phyloP scores from a whole-genome alignment of 2,113 vertebrate genomes.

The Etheostoma cragini region DNA sequence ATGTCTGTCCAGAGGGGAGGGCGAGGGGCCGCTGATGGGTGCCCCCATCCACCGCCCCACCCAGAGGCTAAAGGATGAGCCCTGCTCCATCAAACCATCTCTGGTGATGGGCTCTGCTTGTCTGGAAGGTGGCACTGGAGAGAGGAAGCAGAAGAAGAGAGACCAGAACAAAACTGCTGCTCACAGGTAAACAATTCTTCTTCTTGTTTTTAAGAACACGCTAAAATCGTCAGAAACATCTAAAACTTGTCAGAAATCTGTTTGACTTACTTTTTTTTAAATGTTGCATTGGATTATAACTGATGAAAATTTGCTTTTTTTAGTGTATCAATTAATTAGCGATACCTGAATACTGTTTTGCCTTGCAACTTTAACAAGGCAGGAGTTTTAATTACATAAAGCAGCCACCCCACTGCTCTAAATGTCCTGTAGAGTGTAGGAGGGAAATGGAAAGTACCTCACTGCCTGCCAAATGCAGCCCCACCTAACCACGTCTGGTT shows the following conservation, averaged over 20 bases:
- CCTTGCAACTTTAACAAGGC: not conserved
- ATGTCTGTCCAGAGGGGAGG: constrained; percentile 85
- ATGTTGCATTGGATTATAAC: not conserved
- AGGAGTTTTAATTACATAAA: constrained; percentile 12
- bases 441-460: constrained; percentile 69
- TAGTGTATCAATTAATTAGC: not conserved
- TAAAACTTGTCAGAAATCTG: not conserved
- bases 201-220: not conserved
- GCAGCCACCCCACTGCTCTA: constrained; percentile 17
- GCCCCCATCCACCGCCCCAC: constrained; percentile 80
- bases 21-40: constrained; percentile 78
- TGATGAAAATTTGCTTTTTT: not conserved
- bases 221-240: not conserved
- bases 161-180: constrained; percentile 96
- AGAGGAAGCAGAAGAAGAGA: constrained; percentile 94
- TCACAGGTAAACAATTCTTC: constrained; percentile 82
- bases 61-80: constrained; percentile 83
- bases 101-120: constrained; percentile 66
- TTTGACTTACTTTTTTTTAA: no score
- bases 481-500: constrained; percentile 58
- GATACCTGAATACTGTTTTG: not conserved
- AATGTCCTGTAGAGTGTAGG: constrained; percentile 51
- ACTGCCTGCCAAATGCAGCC: constrained; percentile 67
- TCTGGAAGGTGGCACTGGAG: constrained; percentile 72
- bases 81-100: constrained; percentile 77